Percentiles rank a stretch among this genome's conserved stretches.
Conservation (phyloP, 2,797 vertebrate genomes). For the Scyliorhinus canicula region DNA sequence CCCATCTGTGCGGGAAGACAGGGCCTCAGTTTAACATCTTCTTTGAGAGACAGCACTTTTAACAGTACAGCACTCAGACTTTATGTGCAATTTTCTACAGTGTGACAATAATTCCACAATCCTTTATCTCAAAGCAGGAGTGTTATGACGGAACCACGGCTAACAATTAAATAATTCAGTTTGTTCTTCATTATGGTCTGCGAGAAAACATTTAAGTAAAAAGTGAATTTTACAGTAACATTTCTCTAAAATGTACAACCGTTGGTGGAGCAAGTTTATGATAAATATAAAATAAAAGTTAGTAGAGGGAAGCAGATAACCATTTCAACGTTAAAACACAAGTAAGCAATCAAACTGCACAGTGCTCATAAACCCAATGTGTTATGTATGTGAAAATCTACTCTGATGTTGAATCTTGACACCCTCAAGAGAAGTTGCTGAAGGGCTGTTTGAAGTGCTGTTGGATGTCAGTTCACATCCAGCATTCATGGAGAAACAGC, state of each 20-base stretch:
- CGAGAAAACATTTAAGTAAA: background rate
- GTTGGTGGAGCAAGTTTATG: background rate
- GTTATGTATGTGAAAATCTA: background rate
- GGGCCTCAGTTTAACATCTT: background rate
- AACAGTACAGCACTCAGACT: background rate
- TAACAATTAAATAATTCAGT: background rate
- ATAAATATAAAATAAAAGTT: slow-evolving; percentile 17
- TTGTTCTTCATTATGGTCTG: background rate
- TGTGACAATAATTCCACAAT: background rate
- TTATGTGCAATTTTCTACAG: background rate
- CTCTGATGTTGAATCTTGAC: background rate
- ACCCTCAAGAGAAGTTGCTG: slow-evolving; percentile 11
- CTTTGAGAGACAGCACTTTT: background rate
- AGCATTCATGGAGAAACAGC: background rate
- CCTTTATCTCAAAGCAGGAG: background rate
- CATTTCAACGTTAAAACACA: background rate
- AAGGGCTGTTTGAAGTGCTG: slow-evolving; percentile 14
- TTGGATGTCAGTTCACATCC: slow-evolving; percentile 45
- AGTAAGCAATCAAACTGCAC: background rate
- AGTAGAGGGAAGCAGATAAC: background rate
- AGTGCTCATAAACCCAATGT: background rate
- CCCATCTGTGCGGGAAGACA: background rate
- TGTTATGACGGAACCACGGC: background rate
- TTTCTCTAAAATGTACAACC: background rate
- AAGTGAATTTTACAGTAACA: background rate